phyloP scores from a whole-genome alignment of 2,797 vertebrate species.

The Apogon hyalosoma region DNA sequence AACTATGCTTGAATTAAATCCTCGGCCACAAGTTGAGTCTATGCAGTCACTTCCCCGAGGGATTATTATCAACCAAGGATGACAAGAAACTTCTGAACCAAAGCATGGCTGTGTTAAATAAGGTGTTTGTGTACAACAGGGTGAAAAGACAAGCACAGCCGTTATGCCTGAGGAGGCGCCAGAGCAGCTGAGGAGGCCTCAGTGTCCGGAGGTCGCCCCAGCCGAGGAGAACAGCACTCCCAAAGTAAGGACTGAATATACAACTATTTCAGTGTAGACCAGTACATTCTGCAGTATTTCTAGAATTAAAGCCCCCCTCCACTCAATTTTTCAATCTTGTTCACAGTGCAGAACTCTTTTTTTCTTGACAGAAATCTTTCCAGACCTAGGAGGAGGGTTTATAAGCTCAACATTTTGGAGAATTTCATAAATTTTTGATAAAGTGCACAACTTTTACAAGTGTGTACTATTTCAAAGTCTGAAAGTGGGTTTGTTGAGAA shows the following conservation, averaged over 20 bases:
- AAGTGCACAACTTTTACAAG: too few species aligned
- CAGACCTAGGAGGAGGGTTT: too few species aligned
- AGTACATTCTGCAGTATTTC: too few species aligned
- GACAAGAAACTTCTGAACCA: slow-evolving; percentile 14
- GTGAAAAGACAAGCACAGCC: slow-evolving; percentile 60
- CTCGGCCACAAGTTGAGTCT: slow-evolving; percentile 10
- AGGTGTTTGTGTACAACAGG: slow-evolving; percentile 52
- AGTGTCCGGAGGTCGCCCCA: slow-evolving; percentile 52
- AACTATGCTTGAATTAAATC: slow-evolving; percentile 19
- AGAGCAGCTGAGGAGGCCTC: slow-evolving; percentile 59
- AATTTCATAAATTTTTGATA: too few species aligned
- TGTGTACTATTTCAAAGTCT: too few species aligned
- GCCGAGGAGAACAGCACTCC: slow-evolving; percentile 62
- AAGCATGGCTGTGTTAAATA: slow-evolving; percentile 9
- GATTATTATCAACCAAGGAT: neutral
- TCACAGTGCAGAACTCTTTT: too few species aligned
- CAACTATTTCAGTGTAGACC: neutral
- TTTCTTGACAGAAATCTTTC: too few species aligned
- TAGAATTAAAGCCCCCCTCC: too few species aligned
- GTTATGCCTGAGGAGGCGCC: slow-evolving; percentile 53
- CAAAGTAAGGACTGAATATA: slow-evolving; percentile 53
- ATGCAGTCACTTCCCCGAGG: neutral
- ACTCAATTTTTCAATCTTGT: too few species aligned
- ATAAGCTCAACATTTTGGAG: too few species aligned
- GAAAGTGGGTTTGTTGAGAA: too few species aligned